Percentiles rank a stretch among this genome's conserved stretches.
Conservation (phyloP, 2,888 invertebrate genomes). For the Dolomedes plantarius region DNA sequence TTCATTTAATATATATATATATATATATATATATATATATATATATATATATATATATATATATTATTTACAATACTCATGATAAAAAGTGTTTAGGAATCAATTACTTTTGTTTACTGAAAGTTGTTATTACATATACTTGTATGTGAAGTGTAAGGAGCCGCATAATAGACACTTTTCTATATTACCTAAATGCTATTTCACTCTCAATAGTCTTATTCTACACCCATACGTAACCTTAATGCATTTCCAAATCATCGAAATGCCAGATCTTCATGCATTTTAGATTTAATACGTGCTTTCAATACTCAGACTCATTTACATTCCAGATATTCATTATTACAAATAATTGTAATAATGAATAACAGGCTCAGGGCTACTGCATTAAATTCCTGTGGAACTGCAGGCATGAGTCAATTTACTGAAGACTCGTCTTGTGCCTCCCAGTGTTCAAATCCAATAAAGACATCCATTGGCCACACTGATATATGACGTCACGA, state of each 20-base stretch:
- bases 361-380: not conserved
- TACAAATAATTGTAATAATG: not conserved
- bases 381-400: not conserved
- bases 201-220: too few relatives aligned
- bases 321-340: not conserved
- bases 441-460: not conserved
- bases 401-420: not conserved
- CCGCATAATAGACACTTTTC: too few relatives aligned
- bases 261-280: not conserved
- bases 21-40: too few relatives aligned
- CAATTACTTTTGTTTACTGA: too few relatives aligned
- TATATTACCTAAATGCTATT: too few relatives aligned
- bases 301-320: not conserved
- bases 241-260: not conserved
- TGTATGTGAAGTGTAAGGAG: too few relatives aligned
- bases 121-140: too few relatives aligned
- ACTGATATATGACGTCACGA: slow-evolving; percentile 27
- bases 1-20: too few relatives aligned
- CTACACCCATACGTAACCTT: too few relatives aligned
- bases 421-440: not conserved
- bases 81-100: too few relatives aligned
- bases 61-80: too few relatives aligned
- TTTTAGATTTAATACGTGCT: not conserved
- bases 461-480: not conserved
- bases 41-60: too few relatives aligned